Evolutionary conservation across 2,113 vertebrate genomes (phyloP).

Genomic region (Symphodus melops): DNA sequence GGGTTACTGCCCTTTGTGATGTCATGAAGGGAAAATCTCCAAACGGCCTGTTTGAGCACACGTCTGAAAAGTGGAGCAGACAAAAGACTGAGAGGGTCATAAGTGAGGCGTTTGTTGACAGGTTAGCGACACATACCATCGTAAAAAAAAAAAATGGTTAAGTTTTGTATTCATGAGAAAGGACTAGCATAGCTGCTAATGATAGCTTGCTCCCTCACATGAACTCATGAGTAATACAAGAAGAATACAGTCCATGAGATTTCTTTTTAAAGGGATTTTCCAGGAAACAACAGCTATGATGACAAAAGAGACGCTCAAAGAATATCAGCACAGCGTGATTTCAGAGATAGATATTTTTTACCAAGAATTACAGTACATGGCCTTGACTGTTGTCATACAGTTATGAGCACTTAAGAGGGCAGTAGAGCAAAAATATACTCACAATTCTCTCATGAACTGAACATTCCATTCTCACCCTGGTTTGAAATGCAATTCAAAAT

Average conservation of each 20-base stretch:
- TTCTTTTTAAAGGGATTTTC: slow-evolving; percentile 45
- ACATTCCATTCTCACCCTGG: no score
- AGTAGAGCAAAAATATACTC: slow-evolving; percentile 1
- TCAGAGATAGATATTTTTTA: neutral
- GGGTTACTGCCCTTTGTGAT: no score
- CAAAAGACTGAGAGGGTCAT: no score
- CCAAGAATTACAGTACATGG: neutral
- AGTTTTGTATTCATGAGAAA: neutral
- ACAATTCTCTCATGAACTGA: neutral
- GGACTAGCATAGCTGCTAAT: neutral
- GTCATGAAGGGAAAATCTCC: no score
- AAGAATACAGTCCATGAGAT: slow-evolving; percentile 42
- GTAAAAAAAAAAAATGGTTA: no score
- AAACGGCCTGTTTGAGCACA: no score
- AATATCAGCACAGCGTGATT: neutral
- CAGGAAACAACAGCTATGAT: slow-evolving; percentile 21
- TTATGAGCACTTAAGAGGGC: neutral
- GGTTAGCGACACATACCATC: no score
- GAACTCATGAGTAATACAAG: slow-evolving; percentile 17
- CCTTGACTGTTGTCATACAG: neutral
- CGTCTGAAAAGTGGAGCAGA: no score
- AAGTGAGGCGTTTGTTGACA: no score
- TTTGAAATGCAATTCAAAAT: neutral
- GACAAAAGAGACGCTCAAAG: slow-evolving; percentile 7
- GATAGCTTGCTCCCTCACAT: neutral